phyloP scores from a whole-genome alignment of 64 coral and sea anemone genomes.

The Catalaphyllia jardinei region DNA sequence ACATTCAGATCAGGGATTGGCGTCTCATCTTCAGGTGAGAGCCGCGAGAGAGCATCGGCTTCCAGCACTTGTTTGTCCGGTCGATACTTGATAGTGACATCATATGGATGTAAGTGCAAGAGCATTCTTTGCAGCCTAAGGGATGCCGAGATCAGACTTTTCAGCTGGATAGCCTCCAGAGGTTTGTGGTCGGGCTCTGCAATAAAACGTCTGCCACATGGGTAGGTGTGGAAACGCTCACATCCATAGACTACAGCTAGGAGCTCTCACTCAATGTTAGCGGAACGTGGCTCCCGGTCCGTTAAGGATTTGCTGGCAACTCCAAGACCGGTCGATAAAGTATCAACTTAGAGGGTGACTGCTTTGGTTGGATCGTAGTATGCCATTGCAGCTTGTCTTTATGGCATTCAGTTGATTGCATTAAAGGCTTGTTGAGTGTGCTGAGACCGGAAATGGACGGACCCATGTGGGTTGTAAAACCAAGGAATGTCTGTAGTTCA shows the following conservation, averaged over 20 bases:
- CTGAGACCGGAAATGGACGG: background rate
- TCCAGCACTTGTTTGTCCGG: no score
- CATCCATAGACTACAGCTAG: conserved; percentile 58
- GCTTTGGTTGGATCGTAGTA: background rate
- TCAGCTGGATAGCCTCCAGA: conserved; percentile 16
- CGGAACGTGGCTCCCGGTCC: conserved; percentile 18
- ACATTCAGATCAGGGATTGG: no score
- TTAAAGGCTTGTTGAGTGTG: background rate
- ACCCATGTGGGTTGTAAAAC: background rate
- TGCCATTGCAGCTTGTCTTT: background rate
- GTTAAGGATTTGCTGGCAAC: conserved; percentile 32
- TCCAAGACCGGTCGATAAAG: background rate
- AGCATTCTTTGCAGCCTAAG: no score
- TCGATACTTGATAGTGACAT: no score
- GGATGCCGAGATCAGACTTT: conserved; percentile 29
- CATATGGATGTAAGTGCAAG: no score
- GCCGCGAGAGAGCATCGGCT: no score
- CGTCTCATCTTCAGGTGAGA: no score
- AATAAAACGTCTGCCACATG: conserved; percentile 38
- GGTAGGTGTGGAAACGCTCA: conserved; percentile 49
- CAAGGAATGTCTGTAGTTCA: background rate
- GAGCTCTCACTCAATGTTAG: conserved; percentile 43
- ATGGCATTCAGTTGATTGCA: background rate
- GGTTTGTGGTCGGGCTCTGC: conserved; percentile 62
- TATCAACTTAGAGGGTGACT: background rate